phyloP scores from a whole-genome alignment of 1,140 invertebrate species.

The Caenorhabditis tropicalis region DNA sequence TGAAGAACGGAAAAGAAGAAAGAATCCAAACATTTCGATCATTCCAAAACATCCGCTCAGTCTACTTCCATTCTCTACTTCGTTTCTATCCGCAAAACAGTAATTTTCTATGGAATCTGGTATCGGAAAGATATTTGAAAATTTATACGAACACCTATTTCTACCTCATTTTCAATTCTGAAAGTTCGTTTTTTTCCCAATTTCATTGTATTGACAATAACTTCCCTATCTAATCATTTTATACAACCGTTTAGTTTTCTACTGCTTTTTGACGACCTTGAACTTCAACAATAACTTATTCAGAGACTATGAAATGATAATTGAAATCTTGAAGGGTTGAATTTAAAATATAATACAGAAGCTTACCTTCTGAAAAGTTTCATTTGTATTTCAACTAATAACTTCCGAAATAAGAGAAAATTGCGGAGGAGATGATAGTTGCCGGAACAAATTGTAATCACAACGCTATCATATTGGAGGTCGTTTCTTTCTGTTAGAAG shows the following conservation, averaged over 20 bases:
- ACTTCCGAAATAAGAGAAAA: background rate
- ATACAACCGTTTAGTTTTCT: no score
- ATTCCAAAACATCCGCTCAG: slow-evolving; percentile 19
- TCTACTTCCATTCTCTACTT: background rate
- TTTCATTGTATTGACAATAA: no score
- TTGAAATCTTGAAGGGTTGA: no score
- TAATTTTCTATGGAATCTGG: no score
- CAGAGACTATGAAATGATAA: no score
- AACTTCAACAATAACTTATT: no score
- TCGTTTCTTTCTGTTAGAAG: background rate
- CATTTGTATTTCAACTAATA: background rate
- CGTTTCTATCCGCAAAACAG: background rate
- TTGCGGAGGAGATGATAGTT: background rate
- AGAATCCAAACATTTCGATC: slow-evolving; percentile 37
- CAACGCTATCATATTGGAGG: background rate
- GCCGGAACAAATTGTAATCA: background rate
- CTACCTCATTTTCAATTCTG: no score
- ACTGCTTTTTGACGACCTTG: no score
- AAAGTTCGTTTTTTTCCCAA: no score
- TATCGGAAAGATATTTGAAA: no score
- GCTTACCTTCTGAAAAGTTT: background rate
- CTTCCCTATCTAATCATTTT: no score
- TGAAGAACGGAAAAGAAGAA: background rate
- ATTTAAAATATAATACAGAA: background rate
- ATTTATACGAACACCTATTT: no score